Percentiles rank a stretch among this genome's conserved stretches.
phyloP scores from a whole-genome alignment of 2,797 vertebrate genomes.

The Lepus oiostolus region DNA sequence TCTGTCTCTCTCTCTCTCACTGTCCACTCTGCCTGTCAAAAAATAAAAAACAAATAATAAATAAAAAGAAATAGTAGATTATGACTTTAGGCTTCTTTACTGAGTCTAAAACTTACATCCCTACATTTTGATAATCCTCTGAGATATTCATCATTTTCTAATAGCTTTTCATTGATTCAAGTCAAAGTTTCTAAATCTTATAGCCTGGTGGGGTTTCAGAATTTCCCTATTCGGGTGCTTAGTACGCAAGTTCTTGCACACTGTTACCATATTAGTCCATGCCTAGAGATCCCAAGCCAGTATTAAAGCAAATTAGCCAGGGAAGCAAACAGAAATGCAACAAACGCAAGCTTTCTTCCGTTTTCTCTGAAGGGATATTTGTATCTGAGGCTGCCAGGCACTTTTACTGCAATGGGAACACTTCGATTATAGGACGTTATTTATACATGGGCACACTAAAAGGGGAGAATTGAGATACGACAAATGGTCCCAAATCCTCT shows the following conservation, averaged over 20 bases:
- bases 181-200: background rate
- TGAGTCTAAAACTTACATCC: background rate
- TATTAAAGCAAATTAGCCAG: constrained; percentile 26
- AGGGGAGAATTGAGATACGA: background rate
- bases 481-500: background rate
- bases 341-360: background rate
- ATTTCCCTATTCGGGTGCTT: background rate
- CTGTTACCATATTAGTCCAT: background rate
- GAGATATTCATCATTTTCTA: background rate
- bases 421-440: background rate
- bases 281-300: background rate
- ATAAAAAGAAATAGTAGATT: background rate
- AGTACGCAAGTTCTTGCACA: background rate
- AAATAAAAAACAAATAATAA: too few relatives aligned
- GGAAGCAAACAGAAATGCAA: constrained; percentile 18
- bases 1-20: too few relatives aligned
- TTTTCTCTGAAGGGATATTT: constrained; percentile 21
- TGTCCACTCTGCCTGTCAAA: too few relatives aligned
- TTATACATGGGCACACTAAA: background rate
- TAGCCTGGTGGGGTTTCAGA: background rate
- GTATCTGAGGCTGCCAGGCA: background rate
- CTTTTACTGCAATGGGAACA: background rate
- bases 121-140: background rate
- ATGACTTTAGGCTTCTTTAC: background rate
- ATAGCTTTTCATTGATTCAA: background rate